Evolutionary conservation across 2,797 vertebrate genomes (phyloP), one percentile per base, ranked within the genome.

Genomic region (Diceros bicornis): DNA sequence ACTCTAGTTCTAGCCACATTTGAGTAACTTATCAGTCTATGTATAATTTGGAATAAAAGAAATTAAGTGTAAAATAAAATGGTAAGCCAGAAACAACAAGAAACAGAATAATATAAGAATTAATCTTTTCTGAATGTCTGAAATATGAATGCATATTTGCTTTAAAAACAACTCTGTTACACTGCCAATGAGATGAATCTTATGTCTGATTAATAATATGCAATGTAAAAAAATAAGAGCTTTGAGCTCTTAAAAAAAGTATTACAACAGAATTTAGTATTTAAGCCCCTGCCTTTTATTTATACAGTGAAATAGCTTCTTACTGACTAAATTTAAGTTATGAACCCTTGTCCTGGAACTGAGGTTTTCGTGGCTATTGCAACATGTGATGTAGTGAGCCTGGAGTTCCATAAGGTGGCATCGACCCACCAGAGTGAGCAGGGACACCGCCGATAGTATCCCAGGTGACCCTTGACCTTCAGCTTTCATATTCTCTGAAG

Each of bases 381-480:
- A 79, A 41, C 11, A 37, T 7, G 18, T 1, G 12, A 52, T 93
- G 72, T 14, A 94, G 44, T 95, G 64, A 75, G 25, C 59, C 16
- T n/a, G 4, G 4, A 79, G 90, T n/a, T 94, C 94, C 95, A 86
- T 83, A 71, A 89, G 94, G 74, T 95, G 94, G 82, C 91, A 79
- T 96, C 66, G 91, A 41, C 6, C 64, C 64, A 66, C 55, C 59
- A 92, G 84, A 59, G 37, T 59, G 91, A 75, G 57, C 32, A 47
- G 68, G 44, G 77, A 85, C 72, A 55, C 2, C 6, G 8, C 1
- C 23, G 14, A 23, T 34, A 59, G 57, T 20, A 68, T n/a, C 94
- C 95, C 52, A 41, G 23, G 29, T 91, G 64, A 92, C 62, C 41
- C 44, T 55, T 47, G 55, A 74, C 69, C 37, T 52, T 87, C 47